Evolutionary conservation across 2,113 vertebrate genomes (phyloP), one percentile per base, ranked within the genome.

Genomic region (Poeciliopsis prolifica): DNA sequence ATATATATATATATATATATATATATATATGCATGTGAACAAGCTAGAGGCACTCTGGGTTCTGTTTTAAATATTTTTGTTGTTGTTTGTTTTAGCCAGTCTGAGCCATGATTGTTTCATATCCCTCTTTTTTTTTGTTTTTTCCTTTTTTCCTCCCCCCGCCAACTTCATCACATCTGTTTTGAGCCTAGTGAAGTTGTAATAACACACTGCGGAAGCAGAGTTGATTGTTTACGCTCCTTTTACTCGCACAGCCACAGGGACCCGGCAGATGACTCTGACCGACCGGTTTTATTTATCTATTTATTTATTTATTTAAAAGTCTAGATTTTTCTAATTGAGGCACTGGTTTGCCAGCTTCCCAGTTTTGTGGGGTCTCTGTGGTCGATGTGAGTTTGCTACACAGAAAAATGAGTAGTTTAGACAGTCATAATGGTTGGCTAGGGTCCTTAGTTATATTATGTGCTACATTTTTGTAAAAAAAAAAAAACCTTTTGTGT

Each of bases 241-340:
- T 61, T 9, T 62, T 30, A 68, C 37, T 42, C 65, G 35, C 72
- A 67, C 68, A 72, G 42, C 48, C 61, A 74, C 74, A 37, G 76
- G 66, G 86, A 82, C 79, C 78, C 81, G 86, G 82, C 74, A 80
- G 88, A 75, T 35, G 58, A 74, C 28, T 44, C 80, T 73, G 76
- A 82, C 80, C 67, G 70, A 77, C 70, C 77, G 77, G 81, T 91
- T 90, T 92, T 95, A 95, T 95, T 94, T 95, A 95, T 94, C 66
- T 80, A 94, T 95, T 94, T 95, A 95, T 95, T 94, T 95, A 95
- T 95, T 94, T 94, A 95, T 95, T 94, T 92, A 91, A 91, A 40
- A 66, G 75, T 83, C 51, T 70, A 89, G 76, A 78, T 74, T 58
- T 77, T 79, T 80, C 65, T 61, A 65, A 70, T 19, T 12, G 24